These are phyloP conservation scores for Dendrocincla tyrannina DNA, from an alignment of 2,797 vertebrate genomes.

Conservation along the genomic window DNA sequence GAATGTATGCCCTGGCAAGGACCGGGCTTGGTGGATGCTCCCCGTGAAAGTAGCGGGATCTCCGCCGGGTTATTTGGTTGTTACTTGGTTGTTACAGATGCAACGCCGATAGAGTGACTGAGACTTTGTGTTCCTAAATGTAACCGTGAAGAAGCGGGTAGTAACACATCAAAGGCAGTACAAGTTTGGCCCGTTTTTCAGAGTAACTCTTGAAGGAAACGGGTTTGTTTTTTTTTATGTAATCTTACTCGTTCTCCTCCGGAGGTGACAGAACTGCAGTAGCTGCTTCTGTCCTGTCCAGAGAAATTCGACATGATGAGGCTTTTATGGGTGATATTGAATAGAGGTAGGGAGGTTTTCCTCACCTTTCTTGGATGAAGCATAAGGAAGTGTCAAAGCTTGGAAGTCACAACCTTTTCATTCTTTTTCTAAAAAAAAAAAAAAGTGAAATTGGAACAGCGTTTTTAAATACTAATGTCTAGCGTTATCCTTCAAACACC, in stretches of 20 bases:
- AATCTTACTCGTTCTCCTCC: accelerated
- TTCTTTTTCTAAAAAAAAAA: too few relatives aligned
- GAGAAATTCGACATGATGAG: background rate
- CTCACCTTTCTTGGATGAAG: background rate
- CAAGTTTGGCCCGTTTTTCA: background rate
- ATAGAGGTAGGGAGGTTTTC: background rate
- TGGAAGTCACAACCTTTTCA: background rate
- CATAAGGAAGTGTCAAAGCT: background rate
- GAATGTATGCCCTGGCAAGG: accelerated
- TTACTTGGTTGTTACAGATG: accelerated
- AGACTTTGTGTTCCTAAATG: accelerated
- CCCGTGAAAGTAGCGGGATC: background rate
- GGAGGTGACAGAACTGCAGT: background rate
- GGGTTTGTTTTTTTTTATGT: background rate
- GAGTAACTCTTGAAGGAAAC: background rate
- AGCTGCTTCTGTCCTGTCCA: background rate
- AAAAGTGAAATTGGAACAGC: background rate
- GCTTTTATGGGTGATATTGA: background rate
- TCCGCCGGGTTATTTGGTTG: background rate
- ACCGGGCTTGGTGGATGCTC: accelerated
- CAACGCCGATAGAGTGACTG: accelerated
- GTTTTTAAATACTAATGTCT: background rate
- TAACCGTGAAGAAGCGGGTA: background rate
- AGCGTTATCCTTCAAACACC: background rate
- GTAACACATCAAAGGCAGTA: background rate